Base-by-base conservation (phyloP, 1,140 invertebrate genomes). In the Sipha flava region DNA sequence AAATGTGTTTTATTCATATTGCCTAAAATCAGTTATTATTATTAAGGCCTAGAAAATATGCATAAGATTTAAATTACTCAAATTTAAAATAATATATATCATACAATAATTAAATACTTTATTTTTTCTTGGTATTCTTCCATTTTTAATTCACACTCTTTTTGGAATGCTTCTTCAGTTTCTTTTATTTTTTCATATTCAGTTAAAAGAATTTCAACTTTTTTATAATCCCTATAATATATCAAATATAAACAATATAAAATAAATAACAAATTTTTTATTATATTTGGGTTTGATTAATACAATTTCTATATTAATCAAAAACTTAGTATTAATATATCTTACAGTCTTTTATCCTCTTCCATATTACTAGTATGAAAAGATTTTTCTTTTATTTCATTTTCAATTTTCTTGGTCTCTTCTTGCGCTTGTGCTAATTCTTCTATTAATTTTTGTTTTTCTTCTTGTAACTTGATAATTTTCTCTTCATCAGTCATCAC, bases 371-470 rank as follows among this genome's bases (percentile, higher is more conserved):
- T 40, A 54, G 10, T 59, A 10, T 40, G 16, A 21, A 57, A 10
- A 18, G 21, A 26, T n/a, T 18, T 26, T 26, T 59, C n/a, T 43
- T 77, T 21, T 77, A 77, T 77, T 77, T 77, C 37, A 57, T 2
- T 31, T 16, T 77, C 49, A 57, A 77, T 29, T 3, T 10, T 6
- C 5, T 59, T 59, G 7, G 37, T 77, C 12, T 54, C 49, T 5
- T 37, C 34, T 59, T 77, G 29, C 18, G 18, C 10, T 59, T 59
- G 29, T 29, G 5, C 10, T 40, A 77, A 45, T 16, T 77, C 52
- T 40, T 77, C 49, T 7, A 3, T 26, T 54, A 52, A 81, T 86
- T 87, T 77, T 85, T 83, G 82, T 88, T 87, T 54, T 77, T 77
- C 73, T 43, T 40, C 31, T 12, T 77, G 9, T n/a, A 77, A 77